Conservation (phyloP, 2,888 invertebrate genomes). For the Conus canariensis region DNA sequence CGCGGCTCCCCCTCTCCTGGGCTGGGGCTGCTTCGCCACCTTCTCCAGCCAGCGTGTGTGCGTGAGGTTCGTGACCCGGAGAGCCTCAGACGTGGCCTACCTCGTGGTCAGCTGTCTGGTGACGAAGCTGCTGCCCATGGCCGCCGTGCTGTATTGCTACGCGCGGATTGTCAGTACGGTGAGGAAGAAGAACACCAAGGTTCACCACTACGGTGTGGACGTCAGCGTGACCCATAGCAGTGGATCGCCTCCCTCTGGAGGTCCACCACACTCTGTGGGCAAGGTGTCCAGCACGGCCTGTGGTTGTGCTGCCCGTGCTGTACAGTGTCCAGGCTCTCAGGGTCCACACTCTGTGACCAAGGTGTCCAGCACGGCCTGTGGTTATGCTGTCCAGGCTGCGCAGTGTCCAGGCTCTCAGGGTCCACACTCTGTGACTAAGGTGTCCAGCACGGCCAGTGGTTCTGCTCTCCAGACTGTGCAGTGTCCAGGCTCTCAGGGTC, state of each 20-base stretch:
- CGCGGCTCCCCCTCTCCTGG: conserved; percentile 61
- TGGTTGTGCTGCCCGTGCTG: background rate
- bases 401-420: background rate
- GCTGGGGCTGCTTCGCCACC: conserved; percentile 50
- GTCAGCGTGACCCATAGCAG: conserved; percentile 58
- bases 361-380: background rate
- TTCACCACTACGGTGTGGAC: conserved; percentile 60
- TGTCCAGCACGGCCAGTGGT: too few relatives aligned
- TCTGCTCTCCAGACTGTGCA: background rate
- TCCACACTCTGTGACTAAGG: too few relatives aligned
- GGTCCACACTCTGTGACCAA: background rate
- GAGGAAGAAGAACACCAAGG: conserved; percentile 55
- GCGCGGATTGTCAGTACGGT: conserved; percentile 64
- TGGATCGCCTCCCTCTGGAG: background rate
- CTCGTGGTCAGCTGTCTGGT: conserved; percentile 50
- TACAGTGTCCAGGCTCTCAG: background rate
- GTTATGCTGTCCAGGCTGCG: background rate
- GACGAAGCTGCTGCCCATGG: conserved; percentile 65
- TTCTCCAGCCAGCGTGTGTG: conserved; percentile 54
- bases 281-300: too few relatives aligned
- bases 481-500: background rate
- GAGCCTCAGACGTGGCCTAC: conserved; percentile 53
- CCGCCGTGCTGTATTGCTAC: conserved; percentile 63
- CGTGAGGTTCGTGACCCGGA: conserved; percentile 29
- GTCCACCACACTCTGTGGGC: background rate